Base-by-base conservation (phyloP, 92 coral and sea anemone species). In the Zoanthus sociatus region DNA sequence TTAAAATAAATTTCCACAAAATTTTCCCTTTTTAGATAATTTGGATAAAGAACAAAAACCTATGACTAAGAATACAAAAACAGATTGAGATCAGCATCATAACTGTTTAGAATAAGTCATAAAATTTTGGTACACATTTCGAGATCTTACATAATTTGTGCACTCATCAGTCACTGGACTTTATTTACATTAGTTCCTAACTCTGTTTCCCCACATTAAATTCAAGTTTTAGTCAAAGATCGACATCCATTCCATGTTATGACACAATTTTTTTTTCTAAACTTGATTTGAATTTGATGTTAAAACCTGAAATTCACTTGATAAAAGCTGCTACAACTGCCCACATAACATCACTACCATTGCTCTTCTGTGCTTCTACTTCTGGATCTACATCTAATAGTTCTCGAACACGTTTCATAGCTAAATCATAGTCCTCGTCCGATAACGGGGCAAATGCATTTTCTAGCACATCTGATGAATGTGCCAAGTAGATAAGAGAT, bases 401-500 rank as follows among this genome's bases (percentile, higher is more conserved):
- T 88, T 97, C 99, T 50, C 95, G 90, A 9, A 97, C 99, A 54
- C 98, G 90, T 89, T 97, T 97, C 99, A 97, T 97, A 1, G 99
- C 99, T 37, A 97, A 92, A 82, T 97, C 99, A 89, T 97, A 97
- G 91, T 97, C 99, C 33, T 97, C 99, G 79, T 97, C 99, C 0
- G 99, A 95, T 33, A 97, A 86, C 16, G 99, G 94, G 11, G 98
- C 94, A 92, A 97, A 97, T 12, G 99, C 99, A 90, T 97, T 97
- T 71, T 97, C 99, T 50, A 97, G 86, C 56, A 97, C 99, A 92
- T 97, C 99, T 0, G 99, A 97, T 11, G 99, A 97, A 83, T 97
- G 99, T 30, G 99, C 99, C 58, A 97, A 92, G 88, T 93, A 97
- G 45, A 97, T 97, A 17, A 97, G 78, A 1, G 99, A 97, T 73